These are phyloP conservation scores for Ranitomeya imitator DNA, from an alignment of 2,113 vertebrate species.

Conservation along the genomic window DNA sequence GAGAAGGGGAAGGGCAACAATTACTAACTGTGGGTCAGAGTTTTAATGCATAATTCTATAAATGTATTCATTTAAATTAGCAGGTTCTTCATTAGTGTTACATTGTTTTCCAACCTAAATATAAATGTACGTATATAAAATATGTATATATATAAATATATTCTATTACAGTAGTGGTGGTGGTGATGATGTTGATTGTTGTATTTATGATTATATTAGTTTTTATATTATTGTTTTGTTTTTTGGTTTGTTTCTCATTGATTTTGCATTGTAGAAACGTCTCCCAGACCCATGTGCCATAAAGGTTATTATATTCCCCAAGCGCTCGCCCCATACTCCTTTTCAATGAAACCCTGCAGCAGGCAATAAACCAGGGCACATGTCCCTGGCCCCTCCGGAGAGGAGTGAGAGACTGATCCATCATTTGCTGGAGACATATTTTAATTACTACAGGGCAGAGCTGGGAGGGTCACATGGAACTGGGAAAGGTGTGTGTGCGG, in stretches of 20 bases:
- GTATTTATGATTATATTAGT: background rate
- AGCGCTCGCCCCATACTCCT: conserved; percentile 8
- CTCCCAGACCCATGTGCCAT: background rate
- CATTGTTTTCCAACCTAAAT: background rate
- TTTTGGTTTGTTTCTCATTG: background rate
- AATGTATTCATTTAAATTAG: too few relatives aligned
- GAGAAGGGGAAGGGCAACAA: too few relatives aligned
- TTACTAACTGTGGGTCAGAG: background rate
- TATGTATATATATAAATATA: too few relatives aligned
- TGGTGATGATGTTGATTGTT: background rate
- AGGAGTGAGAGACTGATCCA: conserved; percentile 45
- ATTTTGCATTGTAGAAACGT: background rate
- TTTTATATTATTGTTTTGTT: background rate
- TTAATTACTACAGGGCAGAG: conserved; percentile 50
- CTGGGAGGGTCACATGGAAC: conserved; percentile 21
- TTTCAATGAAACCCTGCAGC: conserved; percentile 31
- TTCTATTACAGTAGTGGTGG: too few relatives aligned
- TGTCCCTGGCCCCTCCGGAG: conserved; percentile 35
- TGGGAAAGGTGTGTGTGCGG: conserved; percentile 7
- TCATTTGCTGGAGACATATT: conserved; percentile 44
- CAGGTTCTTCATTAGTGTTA: background rate
- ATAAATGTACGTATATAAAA: background rate
- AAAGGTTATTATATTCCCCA: conserved; percentile 22
- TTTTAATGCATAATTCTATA: background rate
- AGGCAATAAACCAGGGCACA: conserved; percentile 49